phyloP scores from a whole-genome alignment of 2,113 vertebrate genomes.

The Acanthochromis polyacanthus region DNA sequence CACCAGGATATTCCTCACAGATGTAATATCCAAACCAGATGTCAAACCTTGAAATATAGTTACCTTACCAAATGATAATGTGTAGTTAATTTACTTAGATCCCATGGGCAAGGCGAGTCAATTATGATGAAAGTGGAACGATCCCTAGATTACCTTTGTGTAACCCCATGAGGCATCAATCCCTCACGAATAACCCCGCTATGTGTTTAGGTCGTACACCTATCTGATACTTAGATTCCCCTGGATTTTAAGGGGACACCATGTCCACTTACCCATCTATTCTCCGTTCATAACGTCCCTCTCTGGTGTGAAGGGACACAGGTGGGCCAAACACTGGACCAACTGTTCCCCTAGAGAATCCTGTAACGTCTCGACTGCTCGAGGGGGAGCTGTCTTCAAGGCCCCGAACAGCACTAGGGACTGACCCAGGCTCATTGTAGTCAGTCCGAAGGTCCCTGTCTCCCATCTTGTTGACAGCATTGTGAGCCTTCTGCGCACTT shows the following conservation, averaged over 20 bases:
- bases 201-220: conserved; percentile 78
- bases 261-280: conserved; percentile 90
- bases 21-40: conserved; percentile 85
- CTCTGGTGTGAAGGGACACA: conserved; percentile 98
- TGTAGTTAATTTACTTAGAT: conserved; percentile 78
- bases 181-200: conserved; percentile 75
- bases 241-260: conserved; percentile 83
- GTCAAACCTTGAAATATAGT: conserved; percentile 80
- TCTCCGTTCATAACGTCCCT: conserved; percentile 99
- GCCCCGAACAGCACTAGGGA: conserved; percentile 96
- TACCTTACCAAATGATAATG: conserved; percentile 81
- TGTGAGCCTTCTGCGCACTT: conserved; percentile 99
- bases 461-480: conserved; percentile 99
- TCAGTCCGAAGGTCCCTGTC: conserved; percentile 99
- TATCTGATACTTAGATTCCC: conserved; percentile 82
- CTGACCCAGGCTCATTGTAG: conserved; percentile 99
- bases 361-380: conserved; percentile 99
- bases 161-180: conserved; percentile 69
- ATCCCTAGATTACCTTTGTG: conserved; percentile 84
- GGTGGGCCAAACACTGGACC: conserved; percentile 96
- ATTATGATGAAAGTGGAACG: conserved; percentile 78
- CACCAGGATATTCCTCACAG: conserved; percentile 83
- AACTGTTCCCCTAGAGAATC: conserved; percentile 98
- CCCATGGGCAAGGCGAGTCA: conserved; percentile 80
- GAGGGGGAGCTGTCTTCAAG: conserved; percentile 98